These are phyloP conservation scores for Megathymus violae DNA, from an alignment of 1,140 invertebrate genomes.

Conservation along the genomic window DNA sequence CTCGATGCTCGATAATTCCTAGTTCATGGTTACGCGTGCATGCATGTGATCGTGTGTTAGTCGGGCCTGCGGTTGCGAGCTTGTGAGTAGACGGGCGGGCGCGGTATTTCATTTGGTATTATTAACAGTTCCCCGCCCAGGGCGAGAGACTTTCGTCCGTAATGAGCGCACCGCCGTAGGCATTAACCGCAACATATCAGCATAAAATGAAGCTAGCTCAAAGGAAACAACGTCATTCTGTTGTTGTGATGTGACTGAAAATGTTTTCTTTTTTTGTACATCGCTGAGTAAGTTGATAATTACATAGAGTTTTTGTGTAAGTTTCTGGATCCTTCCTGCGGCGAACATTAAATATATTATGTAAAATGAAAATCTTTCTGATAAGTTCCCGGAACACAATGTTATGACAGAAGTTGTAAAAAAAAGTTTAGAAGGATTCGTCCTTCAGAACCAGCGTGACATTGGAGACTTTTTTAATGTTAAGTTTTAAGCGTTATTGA, in stretches of 20 bases:
- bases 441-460: no score
- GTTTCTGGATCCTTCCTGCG: no score
- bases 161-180: slow-evolving; percentile 57
- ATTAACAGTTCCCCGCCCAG: slow-evolving; percentile 54
- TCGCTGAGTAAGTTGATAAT: neutral
- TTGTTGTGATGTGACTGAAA: slow-evolving; percentile 25
- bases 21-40: slow-evolving; percentile 58
- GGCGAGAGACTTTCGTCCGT: slow-evolving; percentile 63
- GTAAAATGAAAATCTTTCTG: no score
- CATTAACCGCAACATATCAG: slow-evolving; percentile 59
- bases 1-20: slow-evolving; percentile 48
- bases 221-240: slow-evolving; percentile 31
- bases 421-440: no score
- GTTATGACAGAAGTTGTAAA: no score
- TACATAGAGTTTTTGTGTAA: no score
- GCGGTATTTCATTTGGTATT: slow-evolving; percentile 70
- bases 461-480: no score
- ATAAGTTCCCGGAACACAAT: no score
- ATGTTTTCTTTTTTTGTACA: slow-evolving; percentile 16
- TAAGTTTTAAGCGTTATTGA: no score
- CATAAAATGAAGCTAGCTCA: slow-evolving; percentile 45
- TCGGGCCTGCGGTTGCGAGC: slow-evolving; percentile 55
- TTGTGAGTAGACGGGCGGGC: slow-evolving; percentile 55
- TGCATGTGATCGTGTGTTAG: slow-evolving; percentile 48
- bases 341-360: no score